Conservation (phyloP, 1,140 invertebrate genomes). For the Trichonephila clavata region DNA sequence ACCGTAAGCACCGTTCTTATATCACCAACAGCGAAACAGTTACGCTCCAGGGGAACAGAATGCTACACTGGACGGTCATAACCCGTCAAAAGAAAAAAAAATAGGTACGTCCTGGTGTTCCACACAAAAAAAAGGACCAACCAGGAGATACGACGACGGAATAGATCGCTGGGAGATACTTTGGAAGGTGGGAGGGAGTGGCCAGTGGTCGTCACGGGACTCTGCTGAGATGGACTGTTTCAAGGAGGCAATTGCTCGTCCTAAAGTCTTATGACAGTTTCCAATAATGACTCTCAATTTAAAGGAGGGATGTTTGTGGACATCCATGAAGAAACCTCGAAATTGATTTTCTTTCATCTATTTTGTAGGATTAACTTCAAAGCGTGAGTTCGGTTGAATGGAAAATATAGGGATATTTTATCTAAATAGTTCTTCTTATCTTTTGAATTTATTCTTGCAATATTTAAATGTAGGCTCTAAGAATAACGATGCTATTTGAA, state of each 20-base stretch:
- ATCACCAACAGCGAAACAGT: background rate
- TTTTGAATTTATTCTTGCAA: too few species aligned
- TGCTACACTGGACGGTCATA: background rate
- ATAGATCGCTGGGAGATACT: background rate
- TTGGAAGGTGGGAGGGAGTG: background rate
- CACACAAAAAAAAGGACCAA: background rate
- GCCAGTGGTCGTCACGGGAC: constrained; percentile 22
- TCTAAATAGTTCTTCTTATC: too few species aligned
- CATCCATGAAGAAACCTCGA: background rate
- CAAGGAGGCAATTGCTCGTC: background rate
- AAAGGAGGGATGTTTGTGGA: background rate
- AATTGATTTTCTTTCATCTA: background rate
- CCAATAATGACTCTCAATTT: constrained; percentile 15
- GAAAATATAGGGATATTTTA: too few species aligned
- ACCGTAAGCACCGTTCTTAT: background rate
- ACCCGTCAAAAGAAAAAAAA: background rate
- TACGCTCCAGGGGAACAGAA: background rate
- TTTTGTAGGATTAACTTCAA: too few species aligned
- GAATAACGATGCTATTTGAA: too few species aligned
- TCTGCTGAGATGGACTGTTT: background rate
- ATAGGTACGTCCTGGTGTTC: background rate
- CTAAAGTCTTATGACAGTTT: constrained; percentile 19
- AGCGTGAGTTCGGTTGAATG: too few species aligned
- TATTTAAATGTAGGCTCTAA: too few species aligned
- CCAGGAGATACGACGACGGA: background rate